These are phyloP conservation scores for Raillietiella orientalis DNA, from an alignment of 2,888 invertebrate species.

Conservation along the genomic window DNA sequence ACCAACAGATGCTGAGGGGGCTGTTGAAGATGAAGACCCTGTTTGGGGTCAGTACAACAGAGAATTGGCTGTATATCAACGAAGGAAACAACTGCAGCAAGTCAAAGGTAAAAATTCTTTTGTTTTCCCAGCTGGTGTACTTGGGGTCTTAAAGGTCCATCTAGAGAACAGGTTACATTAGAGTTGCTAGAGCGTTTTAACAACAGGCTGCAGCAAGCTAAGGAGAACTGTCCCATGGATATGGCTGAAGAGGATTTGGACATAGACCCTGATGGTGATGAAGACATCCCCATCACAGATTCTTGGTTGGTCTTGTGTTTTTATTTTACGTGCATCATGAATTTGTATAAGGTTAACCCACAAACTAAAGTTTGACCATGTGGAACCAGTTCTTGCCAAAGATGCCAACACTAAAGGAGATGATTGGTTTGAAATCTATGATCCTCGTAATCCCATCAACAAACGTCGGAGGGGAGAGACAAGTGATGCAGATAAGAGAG, in stretches of 20 bases:
- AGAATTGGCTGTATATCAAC: slow-evolving; percentile 27
- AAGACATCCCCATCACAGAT: slow-evolving; percentile 6
- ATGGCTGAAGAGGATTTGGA: slow-evolving; percentile 11
- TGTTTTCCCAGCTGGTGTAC: background rate
- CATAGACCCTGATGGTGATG: slow-evolving; percentile 12
- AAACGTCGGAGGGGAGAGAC: slow-evolving; percentile 42
- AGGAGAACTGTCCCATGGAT: slow-evolving; percentile 12
- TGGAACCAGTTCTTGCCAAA: slow-evolving; percentile 37
- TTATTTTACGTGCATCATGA: too few species aligned
- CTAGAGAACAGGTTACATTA: slow-evolving; percentile 39
- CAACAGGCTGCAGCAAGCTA: slow-evolving; percentile 27
- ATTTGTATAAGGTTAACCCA: slow-evolving; percentile 32
- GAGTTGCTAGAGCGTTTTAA: slow-evolving; percentile 49
- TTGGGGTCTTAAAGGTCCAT: slow-evolving; percentile 5
- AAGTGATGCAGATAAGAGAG: slow-evolving; percentile 5
- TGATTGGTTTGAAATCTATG: slow-evolving; percentile 88
- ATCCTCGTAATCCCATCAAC: slow-evolving; percentile 78
- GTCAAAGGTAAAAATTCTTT: slow-evolving; percentile 16
- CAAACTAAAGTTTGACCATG: slow-evolving; percentile 28
- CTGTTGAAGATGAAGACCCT: slow-evolving; percentile 15
- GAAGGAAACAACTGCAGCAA: slow-evolving; percentile 21
- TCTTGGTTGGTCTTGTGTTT: too few species aligned
- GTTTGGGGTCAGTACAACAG: too few species aligned
- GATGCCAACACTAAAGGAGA: slow-evolving; percentile 74
- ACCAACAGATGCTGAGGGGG: slow-evolving; percentile 14